These are phyloP conservation scores for Lampropteryx suffumata DNA, from an alignment of 2,888 invertebrate species.

Conservation along the genomic window DNA sequence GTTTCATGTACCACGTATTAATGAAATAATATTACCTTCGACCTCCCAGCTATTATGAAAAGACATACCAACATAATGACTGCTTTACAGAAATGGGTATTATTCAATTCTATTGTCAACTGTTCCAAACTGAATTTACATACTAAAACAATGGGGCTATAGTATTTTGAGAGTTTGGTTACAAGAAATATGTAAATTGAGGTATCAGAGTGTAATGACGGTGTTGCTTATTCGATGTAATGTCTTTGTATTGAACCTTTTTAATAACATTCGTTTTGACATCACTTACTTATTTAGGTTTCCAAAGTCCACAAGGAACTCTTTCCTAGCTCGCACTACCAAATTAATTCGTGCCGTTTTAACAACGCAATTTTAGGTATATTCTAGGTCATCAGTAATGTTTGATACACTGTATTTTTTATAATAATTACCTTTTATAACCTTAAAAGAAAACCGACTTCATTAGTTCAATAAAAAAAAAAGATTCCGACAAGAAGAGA, in stretches of 20 bases:
- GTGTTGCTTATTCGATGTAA: conserved; percentile 8
- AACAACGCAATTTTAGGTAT: no score
- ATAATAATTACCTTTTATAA: no score
- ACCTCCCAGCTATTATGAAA: conserved; percentile 15
- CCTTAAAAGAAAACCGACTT: no score
- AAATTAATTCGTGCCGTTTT: no score
- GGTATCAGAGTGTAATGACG: conserved; percentile 25
- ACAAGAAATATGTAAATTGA: conserved; percentile 25
- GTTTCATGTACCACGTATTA: no score
- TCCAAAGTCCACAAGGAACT: no score
- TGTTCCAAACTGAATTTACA: conserved; percentile 26
- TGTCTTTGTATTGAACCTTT: conserved; percentile 2
- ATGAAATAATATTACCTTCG: not conserved
- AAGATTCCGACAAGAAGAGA: no score
- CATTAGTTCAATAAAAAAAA: no score
- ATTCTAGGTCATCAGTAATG: no score
- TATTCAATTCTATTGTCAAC: conserved; percentile 32
- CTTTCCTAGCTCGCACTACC: no score
- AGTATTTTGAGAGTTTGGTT: conserved; percentile 23
- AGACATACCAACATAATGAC: conserved; percentile 15
- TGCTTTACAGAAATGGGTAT: conserved; percentile 21
- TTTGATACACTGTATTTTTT: no score
- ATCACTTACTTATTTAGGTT: no score
- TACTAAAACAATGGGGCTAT: conserved; percentile 27
- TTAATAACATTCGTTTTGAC: not conserved